Evolutionary conservation across 2,888 invertebrate genomes (phyloP).

Genomic region (Acleris holmiana): DNA sequence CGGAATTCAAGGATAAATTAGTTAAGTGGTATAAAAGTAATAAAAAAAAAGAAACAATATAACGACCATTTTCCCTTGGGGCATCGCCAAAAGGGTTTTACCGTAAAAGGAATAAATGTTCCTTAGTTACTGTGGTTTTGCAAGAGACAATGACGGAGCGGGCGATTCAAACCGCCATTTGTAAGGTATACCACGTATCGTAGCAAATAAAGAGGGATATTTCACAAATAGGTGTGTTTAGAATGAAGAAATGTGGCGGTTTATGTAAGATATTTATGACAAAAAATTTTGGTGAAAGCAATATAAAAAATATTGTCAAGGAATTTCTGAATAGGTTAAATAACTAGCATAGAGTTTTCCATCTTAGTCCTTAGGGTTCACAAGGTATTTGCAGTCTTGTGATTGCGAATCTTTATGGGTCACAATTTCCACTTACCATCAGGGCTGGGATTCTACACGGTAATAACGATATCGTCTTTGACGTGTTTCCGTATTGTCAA

Average conservation of each 20-base stretch:
- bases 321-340: too few species aligned
- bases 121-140: slow-evolving; percentile 23
- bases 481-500: too few species aligned
- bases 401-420: too few species aligned
- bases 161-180: slow-evolving; percentile 22
- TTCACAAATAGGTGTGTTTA: not conserved
- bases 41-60: slow-evolving; percentile 28
- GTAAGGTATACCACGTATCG: slow-evolving; percentile 8
- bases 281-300: too few species aligned
- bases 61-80: slow-evolving; percentile 24
- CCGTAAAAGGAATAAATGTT: slow-evolving; percentile 29
- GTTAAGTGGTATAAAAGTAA: slow-evolving; percentile 9
- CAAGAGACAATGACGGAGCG: slow-evolving; percentile 29
- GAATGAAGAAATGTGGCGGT: not conserved
- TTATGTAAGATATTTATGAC: too few species aligned
- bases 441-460: too few species aligned
- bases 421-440: too few species aligned
- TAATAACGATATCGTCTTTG: too few species aligned
- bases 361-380: too few species aligned
- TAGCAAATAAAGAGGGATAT: slow-evolving; percentile 19
- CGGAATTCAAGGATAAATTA: slow-evolving; percentile 15
- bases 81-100: slow-evolving; percentile 17
- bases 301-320: too few species aligned
- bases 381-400: too few species aligned
- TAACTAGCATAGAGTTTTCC: too few species aligned